phyloP scores from a whole-genome alignment of 2,797 vertebrate species.

The Lophius americanus region DNA sequence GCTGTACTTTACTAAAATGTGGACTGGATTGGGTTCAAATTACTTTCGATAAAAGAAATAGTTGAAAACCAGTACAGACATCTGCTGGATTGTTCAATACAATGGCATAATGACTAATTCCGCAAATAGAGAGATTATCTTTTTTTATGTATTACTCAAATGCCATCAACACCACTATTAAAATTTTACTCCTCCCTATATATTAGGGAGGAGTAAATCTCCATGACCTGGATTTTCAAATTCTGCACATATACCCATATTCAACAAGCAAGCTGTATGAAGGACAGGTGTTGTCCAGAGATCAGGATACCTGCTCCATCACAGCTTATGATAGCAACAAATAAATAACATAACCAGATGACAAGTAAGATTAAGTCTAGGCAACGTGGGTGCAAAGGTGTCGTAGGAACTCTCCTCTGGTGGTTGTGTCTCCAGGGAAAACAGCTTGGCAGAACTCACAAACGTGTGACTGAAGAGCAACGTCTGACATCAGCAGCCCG shows the following conservation, averaged over 20 bases:
- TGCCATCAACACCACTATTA: no score
- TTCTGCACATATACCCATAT: slow-evolving; percentile 3
- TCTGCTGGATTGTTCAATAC: no score
- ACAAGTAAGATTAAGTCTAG: slow-evolving; percentile 33
- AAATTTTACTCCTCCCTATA: no score
- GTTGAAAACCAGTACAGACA: no score
- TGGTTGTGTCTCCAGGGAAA: slow-evolving; percentile 77
- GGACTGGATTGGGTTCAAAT: neutral
- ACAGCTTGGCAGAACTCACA: slow-evolving; percentile 85
- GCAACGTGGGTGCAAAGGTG: slow-evolving; percentile 79
- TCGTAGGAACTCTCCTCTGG: slow-evolving; percentile 76
- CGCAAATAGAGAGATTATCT: neutral
- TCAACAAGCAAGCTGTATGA: neutral
- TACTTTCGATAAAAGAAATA: neutral
- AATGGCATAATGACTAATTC: neutral
- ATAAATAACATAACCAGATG: no score
- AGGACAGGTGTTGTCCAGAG: neutral
- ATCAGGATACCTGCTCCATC: neutral
- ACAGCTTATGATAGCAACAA: no score
- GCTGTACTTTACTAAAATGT: neutral
- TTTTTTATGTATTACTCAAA: no score
- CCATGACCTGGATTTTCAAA: no score
- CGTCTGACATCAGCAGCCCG: slow-evolving; percentile 65
- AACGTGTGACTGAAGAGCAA: slow-evolving; percentile 77
- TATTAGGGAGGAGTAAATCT: no score